Conservation (phyloP, 2,888 invertebrate genomes). For the Ametastegia equiseti region DNA sequence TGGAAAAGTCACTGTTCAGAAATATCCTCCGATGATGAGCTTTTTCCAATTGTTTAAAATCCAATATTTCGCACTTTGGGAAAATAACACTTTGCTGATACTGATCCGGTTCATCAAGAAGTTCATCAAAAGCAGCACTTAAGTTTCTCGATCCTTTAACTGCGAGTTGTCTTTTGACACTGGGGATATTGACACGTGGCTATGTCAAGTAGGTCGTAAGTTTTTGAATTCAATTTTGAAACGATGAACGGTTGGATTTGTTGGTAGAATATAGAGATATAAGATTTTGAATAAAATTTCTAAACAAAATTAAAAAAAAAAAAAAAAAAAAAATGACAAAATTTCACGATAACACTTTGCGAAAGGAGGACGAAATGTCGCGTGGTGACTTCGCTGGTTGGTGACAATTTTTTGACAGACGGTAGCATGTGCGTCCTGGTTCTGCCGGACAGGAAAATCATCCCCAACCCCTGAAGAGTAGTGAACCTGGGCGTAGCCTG, state of each 20-base stretch:
- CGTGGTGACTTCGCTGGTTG: conserved; percentile 51
- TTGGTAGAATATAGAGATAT: no score
- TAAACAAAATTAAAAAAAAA: no score
- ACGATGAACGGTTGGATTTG: no score
- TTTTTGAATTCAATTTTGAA: no score
- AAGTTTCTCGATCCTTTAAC: no score
- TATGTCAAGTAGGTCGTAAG: no score
- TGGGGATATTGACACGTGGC: no score
- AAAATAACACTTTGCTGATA: neutral
- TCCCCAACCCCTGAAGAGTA: conserved; percentile 49
- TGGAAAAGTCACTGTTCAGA: neutral
- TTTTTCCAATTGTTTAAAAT: neutral
- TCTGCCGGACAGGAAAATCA: conserved; percentile 48
- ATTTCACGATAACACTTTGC: no score
- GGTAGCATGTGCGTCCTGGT: conserved; percentile 53
- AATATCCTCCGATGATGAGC: neutral
- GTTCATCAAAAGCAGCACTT: no score
- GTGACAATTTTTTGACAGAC: conserved; percentile 55
- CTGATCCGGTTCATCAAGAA: neutral
- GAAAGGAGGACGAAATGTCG: neutral
- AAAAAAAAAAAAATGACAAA: no score
- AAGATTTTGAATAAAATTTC: no score
- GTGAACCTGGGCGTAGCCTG: conserved; percentile 36
- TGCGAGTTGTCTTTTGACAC: no score
- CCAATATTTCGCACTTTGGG: neutral